phyloP scores from a whole-genome alignment of 2,888 invertebrate species.

The Drosophila austrosaltans region DNA sequence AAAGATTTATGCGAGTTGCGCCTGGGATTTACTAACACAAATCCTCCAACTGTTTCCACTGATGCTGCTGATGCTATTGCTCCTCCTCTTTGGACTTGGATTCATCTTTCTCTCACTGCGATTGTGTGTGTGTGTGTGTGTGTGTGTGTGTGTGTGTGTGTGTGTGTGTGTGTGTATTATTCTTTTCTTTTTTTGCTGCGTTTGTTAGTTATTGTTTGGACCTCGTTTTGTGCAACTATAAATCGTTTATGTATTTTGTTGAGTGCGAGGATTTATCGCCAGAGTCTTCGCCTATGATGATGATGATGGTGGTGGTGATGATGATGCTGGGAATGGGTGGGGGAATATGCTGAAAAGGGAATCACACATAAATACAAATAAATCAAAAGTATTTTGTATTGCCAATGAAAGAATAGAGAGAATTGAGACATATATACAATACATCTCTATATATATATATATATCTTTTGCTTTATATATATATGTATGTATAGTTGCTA shows the following conservation, averaged over 20 bases:
- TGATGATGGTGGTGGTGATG: background rate
- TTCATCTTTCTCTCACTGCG: conserved; percentile 3
- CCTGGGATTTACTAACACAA: conserved; percentile 54
- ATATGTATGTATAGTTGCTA: conserved; percentile 43
- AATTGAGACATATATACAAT: conserved; percentile 53
- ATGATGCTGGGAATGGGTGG: background rate
- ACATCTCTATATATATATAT: conserved; percentile 22
- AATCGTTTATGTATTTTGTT: conserved; percentile 79
- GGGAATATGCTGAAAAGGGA: conserved; percentile 63
- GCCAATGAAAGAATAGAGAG: conserved; percentile 51
- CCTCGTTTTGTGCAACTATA: conserved; percentile 70
- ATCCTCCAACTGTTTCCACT: conserved; percentile 49
- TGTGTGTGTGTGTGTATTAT: background rate
- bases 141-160: background rate
- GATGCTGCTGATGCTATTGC: conserved; percentile 16
- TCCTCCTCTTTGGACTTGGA: background rate
- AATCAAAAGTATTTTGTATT: conserved; percentile 75
- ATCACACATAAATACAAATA: conserved; percentile 75
- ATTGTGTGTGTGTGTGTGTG: background rate
- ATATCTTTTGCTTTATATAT: conserved; percentile 8
- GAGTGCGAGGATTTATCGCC: conserved; percentile 76
- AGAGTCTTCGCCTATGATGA: conserved; percentile 42
- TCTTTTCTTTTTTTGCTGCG: conserved; percentile 29
- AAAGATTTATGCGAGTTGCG: conserved; percentile 65
- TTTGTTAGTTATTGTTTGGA: conserved; percentile 51